Base-by-base conservation (phyloP, 2,113 vertebrate genomes). In the Tenrec ecaudatus region DNA sequence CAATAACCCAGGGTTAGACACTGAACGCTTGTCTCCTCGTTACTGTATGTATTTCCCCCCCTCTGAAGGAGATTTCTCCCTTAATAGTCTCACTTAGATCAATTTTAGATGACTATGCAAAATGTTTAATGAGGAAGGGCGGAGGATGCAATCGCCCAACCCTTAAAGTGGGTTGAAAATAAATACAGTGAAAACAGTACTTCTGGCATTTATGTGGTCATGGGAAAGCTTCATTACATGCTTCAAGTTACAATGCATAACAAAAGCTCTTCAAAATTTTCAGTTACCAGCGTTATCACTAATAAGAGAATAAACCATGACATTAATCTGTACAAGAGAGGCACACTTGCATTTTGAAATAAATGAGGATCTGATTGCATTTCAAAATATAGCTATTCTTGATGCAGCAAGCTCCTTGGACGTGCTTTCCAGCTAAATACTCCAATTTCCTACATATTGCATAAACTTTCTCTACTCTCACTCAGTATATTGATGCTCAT, bases 161-260 rank as follows among this genome's bases (percentile, higher is more conserved):
- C 69, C 95, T 95, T 97, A 94, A 97, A 95, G 92, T 86, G 71
- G 82, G 93, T 91, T 94, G 95, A 97, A 95, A 96, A 97, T 96
- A 89, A 96, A 95, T 95, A 97, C 98, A 97, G 84, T 14, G 9
- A 82, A 96, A 88, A 97, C 90, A 95, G 91, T 95, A 95, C 83
- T 94, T 91, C 97, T 97, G 78, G 94, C 94, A 91, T 96, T 96
- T 95, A 97, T 96, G 96, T 97, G 96, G 96, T 95, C 96, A 96
- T 66, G 93, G 79, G 95, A 97, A 97, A 97, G 95, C 92, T 96
- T 97, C 96, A 96, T 97, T 97, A 97, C 96, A 98, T 97, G 96
- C 97, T 97, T 97, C 96, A 97, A 97, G 97, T 96, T 97, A 94
- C 89, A 97, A 93, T 96, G 94, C 97, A 97, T 97, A 97, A 96